Percentiles rank a stretch among this genome's conserved stretches.
Evolutionary conservation across 2,888 invertebrate species (phyloP).

Genomic region (Caenorhabditis afra): DNA sequence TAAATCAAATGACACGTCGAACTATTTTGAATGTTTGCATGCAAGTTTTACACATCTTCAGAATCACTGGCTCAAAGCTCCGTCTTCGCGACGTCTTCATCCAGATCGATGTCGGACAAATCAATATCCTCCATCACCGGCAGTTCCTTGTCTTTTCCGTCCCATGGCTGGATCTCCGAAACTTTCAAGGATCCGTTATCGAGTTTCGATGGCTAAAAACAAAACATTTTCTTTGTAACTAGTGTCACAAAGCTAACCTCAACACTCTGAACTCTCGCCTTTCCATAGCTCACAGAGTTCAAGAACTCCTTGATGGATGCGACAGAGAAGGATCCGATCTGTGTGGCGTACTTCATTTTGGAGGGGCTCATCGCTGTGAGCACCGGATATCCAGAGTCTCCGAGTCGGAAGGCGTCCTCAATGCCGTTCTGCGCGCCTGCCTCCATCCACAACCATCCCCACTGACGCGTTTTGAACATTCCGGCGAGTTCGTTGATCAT

Average conservation of each 20-base stretch:
- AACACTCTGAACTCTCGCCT: conserved; percentile 86
- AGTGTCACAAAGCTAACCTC: conserved; percentile 83
- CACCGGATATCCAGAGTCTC: conserved; percentile 98
- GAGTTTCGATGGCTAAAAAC: conserved; percentile 26
- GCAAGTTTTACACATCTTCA: too few species aligned
- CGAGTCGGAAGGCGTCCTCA: conserved; percentile 93
- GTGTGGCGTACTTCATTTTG: conserved; percentile 89
- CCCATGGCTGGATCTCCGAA: conserved; percentile 81
- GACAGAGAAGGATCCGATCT: conserved; percentile 36
- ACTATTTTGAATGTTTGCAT: too few species aligned
- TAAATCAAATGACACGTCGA: too few species aligned
- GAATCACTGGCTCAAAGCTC: conserved; percentile 2
- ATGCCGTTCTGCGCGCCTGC: conserved; percentile 89
- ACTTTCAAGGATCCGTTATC: conserved; percentile 79
- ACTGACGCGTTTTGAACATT: conserved; percentile 92
- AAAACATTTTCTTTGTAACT: background rate
- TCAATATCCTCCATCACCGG: conserved; percentile 81
- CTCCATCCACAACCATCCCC: conserved; percentile 98
- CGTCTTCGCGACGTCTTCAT: conserved; percentile 10
- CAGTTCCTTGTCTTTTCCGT: conserved; percentile 83
- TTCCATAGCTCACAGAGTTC: conserved; percentile 42
- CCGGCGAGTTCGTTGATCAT: conserved; percentile 87
- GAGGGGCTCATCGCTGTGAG: conserved; percentile 96
- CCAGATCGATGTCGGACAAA: conserved; percentile 81
- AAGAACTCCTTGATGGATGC: conserved; percentile 44